These are phyloP conservation scores for Diploscapter pachys DNA, from an alignment of 1,140 invertebrate genomes.

Conservation along the genomic window DNA sequence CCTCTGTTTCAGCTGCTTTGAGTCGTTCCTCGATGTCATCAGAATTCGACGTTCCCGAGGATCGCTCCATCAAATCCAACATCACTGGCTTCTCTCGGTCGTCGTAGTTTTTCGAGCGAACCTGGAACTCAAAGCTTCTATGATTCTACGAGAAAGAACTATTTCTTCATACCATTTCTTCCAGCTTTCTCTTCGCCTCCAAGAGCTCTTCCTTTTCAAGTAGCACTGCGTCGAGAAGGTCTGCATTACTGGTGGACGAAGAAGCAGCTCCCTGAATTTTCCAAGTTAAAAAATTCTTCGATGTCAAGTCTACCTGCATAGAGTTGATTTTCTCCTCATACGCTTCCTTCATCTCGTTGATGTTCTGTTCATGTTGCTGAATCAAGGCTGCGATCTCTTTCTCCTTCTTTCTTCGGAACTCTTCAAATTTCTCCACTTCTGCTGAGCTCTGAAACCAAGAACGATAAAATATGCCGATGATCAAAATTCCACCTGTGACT, in stretches of 20 bases:
- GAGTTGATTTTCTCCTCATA: constrained; percentile 23
- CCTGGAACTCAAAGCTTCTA: no score
- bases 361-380: constrained; percentile 1
- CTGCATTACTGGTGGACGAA: neutral
- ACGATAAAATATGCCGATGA: no score
- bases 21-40: no score
- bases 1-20: no score
- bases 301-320: constrained; percentile 10
- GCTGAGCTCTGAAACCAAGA: no score
- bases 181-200: neutral
- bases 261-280: neutral
- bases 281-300: neutral
- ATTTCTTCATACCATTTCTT: constrained; percentile 17
- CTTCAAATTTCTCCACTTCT: constrained; percentile 1
- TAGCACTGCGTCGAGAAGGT: neutral
- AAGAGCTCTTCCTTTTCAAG: neutral
- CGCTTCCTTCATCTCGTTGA: constrained; percentile 25
- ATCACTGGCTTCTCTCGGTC: no score
- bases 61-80: no score
- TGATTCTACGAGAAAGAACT: neutral
- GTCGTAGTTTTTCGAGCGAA: no score
- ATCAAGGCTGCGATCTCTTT: constrained; percentile 26
- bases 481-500: no score
- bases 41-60: no score
- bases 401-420: constrained; percentile 21